Conservation (phyloP, 2,888 invertebrate species). For the Caenorhabditis macrosperma region DNA sequence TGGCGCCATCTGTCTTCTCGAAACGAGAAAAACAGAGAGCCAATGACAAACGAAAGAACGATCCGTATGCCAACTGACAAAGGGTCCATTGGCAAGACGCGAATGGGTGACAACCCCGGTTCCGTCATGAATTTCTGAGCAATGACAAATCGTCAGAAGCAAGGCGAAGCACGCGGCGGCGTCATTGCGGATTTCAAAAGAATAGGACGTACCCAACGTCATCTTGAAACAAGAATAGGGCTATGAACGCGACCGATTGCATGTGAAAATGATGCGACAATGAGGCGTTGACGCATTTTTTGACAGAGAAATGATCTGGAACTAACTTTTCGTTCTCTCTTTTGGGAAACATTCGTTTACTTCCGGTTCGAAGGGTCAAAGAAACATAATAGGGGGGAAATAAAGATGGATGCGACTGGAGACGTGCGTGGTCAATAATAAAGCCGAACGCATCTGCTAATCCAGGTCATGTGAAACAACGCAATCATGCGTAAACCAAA, state of each 20-base stretch:
- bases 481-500: not conserved
- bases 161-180: not conserved
- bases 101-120: slow-evolving; percentile 16
- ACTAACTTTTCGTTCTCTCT: not conserved
- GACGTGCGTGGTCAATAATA: slow-evolving; percentile 4
- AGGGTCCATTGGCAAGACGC: slow-evolving; percentile 20
- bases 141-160: slow-evolving; percentile 33
- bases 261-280: slow-evolving; percentile 32
- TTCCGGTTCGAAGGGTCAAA: not conserved
- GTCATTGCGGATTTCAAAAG: slow-evolving; percentile 17
- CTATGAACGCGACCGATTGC: slow-evolving; percentile 10
- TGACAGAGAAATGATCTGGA: slow-evolving; percentile 9
- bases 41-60: slow-evolving; percentile 3
- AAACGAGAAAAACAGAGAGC: not conserved
- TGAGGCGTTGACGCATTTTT: slow-evolving; percentile 6
- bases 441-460: slow-evolving; percentile 13
- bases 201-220: slow-evolving; percentile 30
- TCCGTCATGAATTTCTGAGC: slow-evolving; percentile 40
- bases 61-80: slow-evolving; percentile 48
- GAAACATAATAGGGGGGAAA: not conserved
- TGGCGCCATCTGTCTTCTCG: slow-evolving; percentile 25
- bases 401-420: not conserved
- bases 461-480: slow-evolving; percentile 31
- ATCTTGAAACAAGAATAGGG: slow-evolving; percentile 24
- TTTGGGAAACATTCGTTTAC: too few relatives aligned